Base-by-base conservation (phyloP, 2,113 vertebrate species). In the Osmerus mordax region DNA sequence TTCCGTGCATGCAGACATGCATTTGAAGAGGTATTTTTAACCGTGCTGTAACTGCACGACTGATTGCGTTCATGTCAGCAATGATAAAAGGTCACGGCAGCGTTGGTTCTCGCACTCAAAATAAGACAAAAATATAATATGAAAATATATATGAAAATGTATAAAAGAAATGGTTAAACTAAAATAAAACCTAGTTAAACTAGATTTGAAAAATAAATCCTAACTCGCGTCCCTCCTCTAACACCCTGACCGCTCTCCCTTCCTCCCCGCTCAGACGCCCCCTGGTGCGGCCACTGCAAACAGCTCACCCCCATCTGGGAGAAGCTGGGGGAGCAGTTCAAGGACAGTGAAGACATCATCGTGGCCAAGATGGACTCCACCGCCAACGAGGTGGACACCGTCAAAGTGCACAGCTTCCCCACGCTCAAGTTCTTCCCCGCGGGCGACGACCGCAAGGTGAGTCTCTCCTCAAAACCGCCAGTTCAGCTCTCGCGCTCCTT, bases 281-380 rank as follows among this genome's bases (percentile, higher is more conserved):
- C 97, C 0, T 99, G 97, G 97, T 99, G 97, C 29, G 97, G 97
- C 71, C 97, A 99, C 90, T 99, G 97, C 89, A 99, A 99, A 83
- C 97, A 99, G 88, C 88, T 99, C 83, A 90, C 95, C 29, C 97
- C 97, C 2, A 96, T 99, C 83, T 99, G 97, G 97, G 97, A 99
- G 65, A 95, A 98, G 76, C 89, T 99, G 73, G 97, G 95, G 29
- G 97, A 98, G 86, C 94, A 90, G 16, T 99, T 93, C 76, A 94
- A 90, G 85, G 94, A 97, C 88, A 91, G 92, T 0, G 81, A 89
- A 2, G 91, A 92, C 62, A 87, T 92, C 0, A 16, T 99, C 29
- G 94, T 99, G 63, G 96, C 96, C 14, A 99, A 99, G 90, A 98
- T 99, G 96, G 97, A 99, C 81, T 95, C 97, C 0, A 99, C 97